Conservation (phyloP, 2,113 vertebrate genomes). For the Mustela lutreola region DNA sequence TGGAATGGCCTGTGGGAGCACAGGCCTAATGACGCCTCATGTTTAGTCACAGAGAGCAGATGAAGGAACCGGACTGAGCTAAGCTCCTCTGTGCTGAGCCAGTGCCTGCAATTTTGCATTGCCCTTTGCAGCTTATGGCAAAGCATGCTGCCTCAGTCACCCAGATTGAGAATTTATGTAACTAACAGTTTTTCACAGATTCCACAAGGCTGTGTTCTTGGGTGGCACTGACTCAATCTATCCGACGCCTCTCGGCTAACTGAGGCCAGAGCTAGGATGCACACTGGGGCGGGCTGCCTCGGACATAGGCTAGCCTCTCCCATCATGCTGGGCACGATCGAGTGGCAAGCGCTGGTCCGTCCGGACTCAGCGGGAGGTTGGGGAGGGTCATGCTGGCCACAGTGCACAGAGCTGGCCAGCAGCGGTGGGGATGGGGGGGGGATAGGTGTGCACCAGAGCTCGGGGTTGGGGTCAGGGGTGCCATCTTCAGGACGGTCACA, state of each 20-base stretch:
- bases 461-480: not conserved
- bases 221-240: not conserved
- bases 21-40: not conserved
- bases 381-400: not conserved
- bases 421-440: not conserved
- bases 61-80: not conserved
- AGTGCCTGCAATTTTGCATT: not conserved
- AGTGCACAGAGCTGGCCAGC: not conserved
- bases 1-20: not conserved
- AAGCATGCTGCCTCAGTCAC: not conserved
- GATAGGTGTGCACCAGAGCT: not conserved
- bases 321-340: rapidly evolving
- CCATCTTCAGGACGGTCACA: not conserved
- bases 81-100: not conserved
- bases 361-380: not conserved
- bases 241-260: not conserved
- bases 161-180: slow-evolving; percentile 27
- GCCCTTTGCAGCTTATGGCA: not conserved
- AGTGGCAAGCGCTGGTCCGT: too few relatives aligned
- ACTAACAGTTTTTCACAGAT: slow-evolving; percentile 40
- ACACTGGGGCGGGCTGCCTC: not conserved
- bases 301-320: not conserved
- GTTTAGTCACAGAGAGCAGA: not conserved
- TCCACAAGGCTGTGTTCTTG: slow-evolving; percentile 42
- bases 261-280: not conserved